A percentile compares a stretch with the other conserved stretches of the same genome.
phyloP scores from a whole-genome alignment of 2,113 vertebrate species.

The Ursus arctos region DNA sequence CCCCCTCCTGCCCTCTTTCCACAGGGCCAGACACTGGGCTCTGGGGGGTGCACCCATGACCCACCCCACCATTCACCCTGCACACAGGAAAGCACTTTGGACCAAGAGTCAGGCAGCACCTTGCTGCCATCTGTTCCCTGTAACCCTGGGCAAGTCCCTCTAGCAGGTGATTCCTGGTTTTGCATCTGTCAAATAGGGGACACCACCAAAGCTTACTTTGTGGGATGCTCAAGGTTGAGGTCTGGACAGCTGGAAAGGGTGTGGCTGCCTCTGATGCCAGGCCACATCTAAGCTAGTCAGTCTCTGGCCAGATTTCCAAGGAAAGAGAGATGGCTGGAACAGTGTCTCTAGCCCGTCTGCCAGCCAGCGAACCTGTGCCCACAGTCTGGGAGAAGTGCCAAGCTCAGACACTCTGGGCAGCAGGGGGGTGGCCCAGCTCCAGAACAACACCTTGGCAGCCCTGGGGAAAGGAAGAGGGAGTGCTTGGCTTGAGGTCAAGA shows the following conservation, averaged over 20 bases:
- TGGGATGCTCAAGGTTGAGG: background rate
- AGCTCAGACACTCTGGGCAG: constrained; percentile 30
- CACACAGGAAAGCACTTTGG: background rate
- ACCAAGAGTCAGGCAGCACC: background rate
- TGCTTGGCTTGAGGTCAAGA: constrained; percentile 39
- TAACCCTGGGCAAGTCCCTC: background rate
- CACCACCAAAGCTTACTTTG: background rate
- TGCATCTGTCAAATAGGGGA: background rate
- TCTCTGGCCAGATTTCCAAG: constrained; percentile 54
- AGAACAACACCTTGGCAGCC: constrained; percentile 42
- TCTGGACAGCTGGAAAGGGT: background rate
- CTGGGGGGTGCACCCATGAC: background rate
- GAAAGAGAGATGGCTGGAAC: constrained; percentile 39
- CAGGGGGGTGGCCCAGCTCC: constrained; percentile 17
- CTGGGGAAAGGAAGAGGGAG: background rate
- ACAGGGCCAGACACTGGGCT: background rate
- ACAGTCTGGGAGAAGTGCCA: constrained; percentile 73
- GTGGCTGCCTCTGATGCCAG: background rate
- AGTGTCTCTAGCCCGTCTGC: background rate
- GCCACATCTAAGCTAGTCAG: background rate
- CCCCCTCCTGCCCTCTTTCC: background rate
- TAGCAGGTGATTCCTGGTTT: background rate
- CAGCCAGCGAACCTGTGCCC: constrained; percentile 68
- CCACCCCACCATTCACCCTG: background rate
- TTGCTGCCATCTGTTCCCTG: too few relatives aligned